These are phyloP conservation scores for Diorhabda carinulata DNA, from an alignment of 1,140 invertebrate species.

Conservation along the genomic window DNA sequence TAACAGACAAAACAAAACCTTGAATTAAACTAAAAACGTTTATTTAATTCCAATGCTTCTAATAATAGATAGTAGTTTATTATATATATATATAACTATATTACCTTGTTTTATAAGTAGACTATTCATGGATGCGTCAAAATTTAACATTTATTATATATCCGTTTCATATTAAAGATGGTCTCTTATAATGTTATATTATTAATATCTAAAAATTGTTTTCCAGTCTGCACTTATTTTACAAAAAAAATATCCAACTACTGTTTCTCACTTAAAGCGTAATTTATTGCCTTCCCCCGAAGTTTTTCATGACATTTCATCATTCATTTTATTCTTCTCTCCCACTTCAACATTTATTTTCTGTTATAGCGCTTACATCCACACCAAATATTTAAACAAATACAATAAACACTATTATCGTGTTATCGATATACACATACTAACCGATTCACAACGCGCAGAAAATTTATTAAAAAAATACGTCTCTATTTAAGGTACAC, in stretches of 20 bases:
- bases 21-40: no score
- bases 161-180: no score
- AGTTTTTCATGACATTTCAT: slow-evolving; percentile 19
- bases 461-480: slow-evolving; percentile 11
- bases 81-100: no score
- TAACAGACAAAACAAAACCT: no score
- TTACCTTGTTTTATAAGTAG: no score
- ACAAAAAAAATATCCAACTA: slow-evolving; percentile 7
- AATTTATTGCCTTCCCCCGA: slow-evolving; percentile 24
- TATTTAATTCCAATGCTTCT: no score
- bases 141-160: no score
- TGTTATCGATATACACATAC: no score
- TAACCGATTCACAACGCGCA: neutral
- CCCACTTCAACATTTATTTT: neutral
- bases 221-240: neutral
- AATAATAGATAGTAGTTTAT: no score
- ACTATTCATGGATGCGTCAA: no score
- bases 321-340: slow-evolving; percentile 12
- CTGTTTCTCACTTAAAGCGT: slow-evolving; percentile 23
- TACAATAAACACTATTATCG: no score
- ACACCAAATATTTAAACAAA: neutral
- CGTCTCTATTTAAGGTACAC: slow-evolving; percentile 18
- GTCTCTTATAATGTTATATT: no score
- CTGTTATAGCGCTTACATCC: neutral
- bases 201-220: neutral